phyloP scores from a whole-genome alignment of 2,113 vertebrate species.

The Physeter macrocephalus region DNA sequence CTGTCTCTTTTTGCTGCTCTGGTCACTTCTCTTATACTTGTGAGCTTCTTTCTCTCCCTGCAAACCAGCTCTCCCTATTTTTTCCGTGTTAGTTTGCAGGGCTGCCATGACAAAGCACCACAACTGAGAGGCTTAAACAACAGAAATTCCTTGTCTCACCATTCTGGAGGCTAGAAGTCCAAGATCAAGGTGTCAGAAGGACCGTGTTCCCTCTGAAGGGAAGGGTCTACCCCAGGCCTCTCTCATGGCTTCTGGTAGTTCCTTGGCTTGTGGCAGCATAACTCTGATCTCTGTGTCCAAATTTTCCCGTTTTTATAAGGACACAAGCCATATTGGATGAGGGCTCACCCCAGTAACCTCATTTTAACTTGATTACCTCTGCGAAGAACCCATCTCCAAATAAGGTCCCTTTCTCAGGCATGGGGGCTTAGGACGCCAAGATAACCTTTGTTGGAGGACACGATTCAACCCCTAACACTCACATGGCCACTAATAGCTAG shows the following conservation, averaged over 20 bases:
- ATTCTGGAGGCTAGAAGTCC: not conserved
- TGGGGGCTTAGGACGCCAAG: not conserved
- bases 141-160: not conserved
- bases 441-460: not conserved
- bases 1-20: not conserved
- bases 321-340: not conserved
- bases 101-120: accelerated
- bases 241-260: not conserved
- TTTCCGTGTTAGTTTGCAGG: not conserved
- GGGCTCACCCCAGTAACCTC: not conserved
- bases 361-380: not conserved
- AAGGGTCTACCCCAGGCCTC: not conserved
- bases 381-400: not conserved
- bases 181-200: not conserved
- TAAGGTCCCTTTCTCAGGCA: not conserved
- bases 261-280: not conserved
- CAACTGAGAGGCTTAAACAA: not conserved
- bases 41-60: not conserved
- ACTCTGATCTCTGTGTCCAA: not conserved
- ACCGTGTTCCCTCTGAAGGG: not conserved
- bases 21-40: not conserved
- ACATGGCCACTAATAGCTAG: not conserved
- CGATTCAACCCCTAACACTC: not conserved
- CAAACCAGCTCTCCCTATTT: not conserved
- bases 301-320: not conserved